These are phyloP conservation scores for Drosophila phalerata DNA, from an alignment of 2,888 invertebrate genomes.

Conservation along the genomic window DNA sequence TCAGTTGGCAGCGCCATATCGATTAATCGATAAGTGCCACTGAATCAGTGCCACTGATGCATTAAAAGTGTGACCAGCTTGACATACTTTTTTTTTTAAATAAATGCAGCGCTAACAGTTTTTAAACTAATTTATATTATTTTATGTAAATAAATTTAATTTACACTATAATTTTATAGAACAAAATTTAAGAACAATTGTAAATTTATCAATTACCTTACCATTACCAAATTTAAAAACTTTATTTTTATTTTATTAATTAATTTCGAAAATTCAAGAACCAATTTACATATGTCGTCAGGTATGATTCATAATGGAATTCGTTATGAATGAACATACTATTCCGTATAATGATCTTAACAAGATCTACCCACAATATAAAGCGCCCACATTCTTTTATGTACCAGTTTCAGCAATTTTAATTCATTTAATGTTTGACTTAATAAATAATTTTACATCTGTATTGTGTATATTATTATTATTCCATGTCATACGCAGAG, in stretches of 20 bases:
- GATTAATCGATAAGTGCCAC: conserved; percentile 6
- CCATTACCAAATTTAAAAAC: background rate
- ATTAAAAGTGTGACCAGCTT: conserved; percentile 15
- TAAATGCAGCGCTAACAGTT: background rate
- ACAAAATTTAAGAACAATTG: background rate
- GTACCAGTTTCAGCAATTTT: conserved; percentile 25
- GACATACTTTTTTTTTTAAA: background rate
- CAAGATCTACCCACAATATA: conserved; percentile 34
- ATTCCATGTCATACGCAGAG: conserved; percentile 29
- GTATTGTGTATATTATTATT: conserved; percentile 8
- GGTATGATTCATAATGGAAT: conserved; percentile 40
- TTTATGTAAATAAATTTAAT: background rate
- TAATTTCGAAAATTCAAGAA: conserved; percentile 2
- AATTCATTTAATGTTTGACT: conserved; percentile 46
- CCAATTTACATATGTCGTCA: conserved; percentile 13
- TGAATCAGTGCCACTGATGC: background rate
- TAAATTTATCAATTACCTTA: background rate
- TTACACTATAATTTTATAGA: background rate
- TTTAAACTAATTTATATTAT: background rate
- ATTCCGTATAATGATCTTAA: conserved; percentile 15
- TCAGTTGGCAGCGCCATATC: background rate
- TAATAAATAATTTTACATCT: conserved; percentile 42
- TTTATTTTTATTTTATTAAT: background rate
- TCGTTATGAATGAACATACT: conserved; percentile 41
- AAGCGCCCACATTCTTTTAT: conserved; percentile 35